Evolutionary conservation across 2,113 vertebrate species (phyloP).

Genomic region (Raja brachyura): DNA sequence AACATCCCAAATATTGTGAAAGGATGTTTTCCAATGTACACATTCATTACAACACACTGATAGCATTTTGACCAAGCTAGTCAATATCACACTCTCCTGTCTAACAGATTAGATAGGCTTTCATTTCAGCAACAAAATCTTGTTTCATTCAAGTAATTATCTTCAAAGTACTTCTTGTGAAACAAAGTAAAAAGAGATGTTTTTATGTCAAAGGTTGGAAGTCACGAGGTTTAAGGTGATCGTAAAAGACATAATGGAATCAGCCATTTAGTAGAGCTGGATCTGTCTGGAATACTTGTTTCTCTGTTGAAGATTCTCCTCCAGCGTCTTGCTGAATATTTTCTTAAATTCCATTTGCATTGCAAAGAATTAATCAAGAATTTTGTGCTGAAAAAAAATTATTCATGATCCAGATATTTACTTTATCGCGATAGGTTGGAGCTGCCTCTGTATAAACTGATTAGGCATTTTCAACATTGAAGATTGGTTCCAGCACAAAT

Average conservation of each 20-base stretch:
- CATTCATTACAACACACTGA: constrained; percentile 24
- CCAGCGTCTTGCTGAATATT: neutral
- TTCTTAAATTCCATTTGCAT: neutral
- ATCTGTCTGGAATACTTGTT: neutral
- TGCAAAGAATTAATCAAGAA: neutral
- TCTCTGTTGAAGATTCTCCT: neutral
- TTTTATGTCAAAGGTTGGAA: constrained; percentile 20
- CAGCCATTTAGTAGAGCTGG: neutral
- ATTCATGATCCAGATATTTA: no score
- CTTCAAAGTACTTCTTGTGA: constrained; percentile 9
- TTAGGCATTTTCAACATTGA: no score
- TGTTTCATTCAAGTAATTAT: neutral
- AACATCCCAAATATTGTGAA: constrained; percentile 2
- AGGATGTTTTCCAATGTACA: constrained; percentile 29
- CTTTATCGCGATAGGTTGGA: no score
- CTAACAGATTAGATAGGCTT: constrained; percentile 25
- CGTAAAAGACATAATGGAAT: neutral
- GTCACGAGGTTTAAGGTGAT: neutral
- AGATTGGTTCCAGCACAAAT: no score
- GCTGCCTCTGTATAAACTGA: no score
- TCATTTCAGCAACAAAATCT: constrained; percentile 24
- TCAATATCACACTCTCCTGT: constrained; percentile 19
- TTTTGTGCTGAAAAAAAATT: no score
- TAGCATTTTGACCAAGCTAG: neutral
- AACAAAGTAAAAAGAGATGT: neutral